Conservation (phyloP, 2,797 vertebrate species). For the Enteromius radiatus region DNA sequence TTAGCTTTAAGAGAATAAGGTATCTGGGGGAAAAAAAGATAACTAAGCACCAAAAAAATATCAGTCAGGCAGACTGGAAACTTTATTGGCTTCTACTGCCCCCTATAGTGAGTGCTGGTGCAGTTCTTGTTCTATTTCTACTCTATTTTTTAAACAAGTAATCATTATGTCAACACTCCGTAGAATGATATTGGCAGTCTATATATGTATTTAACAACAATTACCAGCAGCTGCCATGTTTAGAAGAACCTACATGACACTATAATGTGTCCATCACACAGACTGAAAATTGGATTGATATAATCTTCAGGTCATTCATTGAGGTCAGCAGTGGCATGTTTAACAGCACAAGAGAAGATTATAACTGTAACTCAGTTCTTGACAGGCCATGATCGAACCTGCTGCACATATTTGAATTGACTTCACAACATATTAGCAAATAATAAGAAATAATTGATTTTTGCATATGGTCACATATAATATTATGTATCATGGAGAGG, state of each 20-base stretch:
- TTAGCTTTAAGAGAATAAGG: neutral
- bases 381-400: neutral
- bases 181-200: neutral
- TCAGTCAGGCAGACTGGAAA: neutral
- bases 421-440: slow-evolving; percentile 13
- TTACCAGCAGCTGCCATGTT: neutral
- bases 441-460: neutral
- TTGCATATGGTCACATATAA: neutral
- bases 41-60: neutral
- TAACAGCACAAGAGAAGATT: slow-evolving; percentile 61
- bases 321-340: slow-evolving; percentile 59
- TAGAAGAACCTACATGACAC: neutral
- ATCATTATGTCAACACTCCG: neutral
- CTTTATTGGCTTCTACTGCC: neutral
- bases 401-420: slow-evolving; percentile 13
- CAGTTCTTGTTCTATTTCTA: neutral
- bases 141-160: neutral
- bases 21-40: neutral
- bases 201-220: neutral
- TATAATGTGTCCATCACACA: slow-evolving; percentile 6
- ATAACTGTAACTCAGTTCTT: slow-evolving; percentile 52
- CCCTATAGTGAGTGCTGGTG: neutral
- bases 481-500: neutral
- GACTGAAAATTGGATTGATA: slow-evolving; percentile 63
- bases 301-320: slow-evolving; percentile 65